phyloP scores from a whole-genome alignment of 2,888 invertebrate species.

The Theodoxus fluviatilis region DNA sequence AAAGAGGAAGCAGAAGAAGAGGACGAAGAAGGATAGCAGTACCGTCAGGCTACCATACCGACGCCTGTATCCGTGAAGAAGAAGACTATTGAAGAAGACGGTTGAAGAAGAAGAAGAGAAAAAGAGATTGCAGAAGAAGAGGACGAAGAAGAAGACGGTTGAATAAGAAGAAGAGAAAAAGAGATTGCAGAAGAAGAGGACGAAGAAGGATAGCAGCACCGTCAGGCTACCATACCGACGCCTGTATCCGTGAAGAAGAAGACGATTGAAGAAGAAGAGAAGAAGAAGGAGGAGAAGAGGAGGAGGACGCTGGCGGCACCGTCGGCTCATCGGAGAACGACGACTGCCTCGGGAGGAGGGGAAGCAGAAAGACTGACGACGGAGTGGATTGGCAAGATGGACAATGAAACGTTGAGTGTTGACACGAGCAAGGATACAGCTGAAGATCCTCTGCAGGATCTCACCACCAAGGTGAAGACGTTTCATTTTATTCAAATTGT shows the following conservation, averaged over 20 bases:
- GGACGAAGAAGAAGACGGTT: background rate
- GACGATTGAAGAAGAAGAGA: background rate
- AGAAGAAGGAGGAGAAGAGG: background rate
- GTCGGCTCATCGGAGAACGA: too few species aligned
- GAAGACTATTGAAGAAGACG: background rate
- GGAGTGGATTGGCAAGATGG: background rate
- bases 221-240: too few species aligned
- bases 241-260: background rate
- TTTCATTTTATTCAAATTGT: background rate
- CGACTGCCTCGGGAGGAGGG: too few species aligned
- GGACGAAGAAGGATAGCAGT: background rate
- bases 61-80: too few species aligned
- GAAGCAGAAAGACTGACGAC: background rate
- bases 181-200: background rate
- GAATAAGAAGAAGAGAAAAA: background rate
- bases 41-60: too few species aligned
- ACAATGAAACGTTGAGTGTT: background rate
- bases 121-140: background rate
- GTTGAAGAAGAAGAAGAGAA: background rate
- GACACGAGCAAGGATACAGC: background rate
- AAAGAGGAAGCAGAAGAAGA: background rate
- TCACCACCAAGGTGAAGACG: background rate
- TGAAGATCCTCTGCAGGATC: constrained; percentile 1
- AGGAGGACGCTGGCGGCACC: too few species aligned
- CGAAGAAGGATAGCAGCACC: background rate